Base-by-base conservation (phyloP, 2,113 vertebrate genomes). In the Anser brachyrhynchus region DNA sequence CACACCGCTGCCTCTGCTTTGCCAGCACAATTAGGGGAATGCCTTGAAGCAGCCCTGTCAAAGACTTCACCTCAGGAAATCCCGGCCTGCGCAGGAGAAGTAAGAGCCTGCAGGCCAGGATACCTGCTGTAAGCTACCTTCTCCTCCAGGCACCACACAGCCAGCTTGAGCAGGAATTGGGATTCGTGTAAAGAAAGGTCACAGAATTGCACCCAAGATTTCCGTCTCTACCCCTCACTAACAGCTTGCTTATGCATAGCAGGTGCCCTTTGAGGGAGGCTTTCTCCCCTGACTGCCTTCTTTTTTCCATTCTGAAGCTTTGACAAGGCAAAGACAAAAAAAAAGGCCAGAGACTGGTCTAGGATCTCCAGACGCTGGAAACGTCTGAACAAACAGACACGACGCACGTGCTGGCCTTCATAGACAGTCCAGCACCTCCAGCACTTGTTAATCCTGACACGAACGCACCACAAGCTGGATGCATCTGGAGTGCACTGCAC, bases 11-110 rank as follows among this genome's bases (percentile, higher is more conserved):
- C 52, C 52, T 75, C 46, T 69, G 92, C 62, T 79, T 41, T 52
- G 66, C 37, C 84, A 94, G 49, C 71, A 52, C 66, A 43, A 57
- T 84, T 39, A 85, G 29, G 71, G 78, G 39, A 79, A 72, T 15
- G n/a, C 62, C 58, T 87, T 12, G 5, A 94, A 81, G 46, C 0
- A 0, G 70, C 75, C 46, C 12, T 72, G 51, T 55, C 61, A 75
- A 72, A 89, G 31, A 39, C 22, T 87, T 89, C 51, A 61, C 74
- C 49, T 75, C 58, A 35, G 74, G 37, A 90, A 89, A 75, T 43
- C 65, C 22, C 59, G 62, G 51, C 39, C 49, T 65, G 16, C 3
- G 14, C 41, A 71, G 41, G 39, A 83, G 41, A 4, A 69, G 37
- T 6, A 79, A 57, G 17, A 78, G 37, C 21, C 31, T 37, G 61